Base-by-base conservation (phyloP, 2,888 invertebrate species). In the Bombyx huttoni region DNA sequence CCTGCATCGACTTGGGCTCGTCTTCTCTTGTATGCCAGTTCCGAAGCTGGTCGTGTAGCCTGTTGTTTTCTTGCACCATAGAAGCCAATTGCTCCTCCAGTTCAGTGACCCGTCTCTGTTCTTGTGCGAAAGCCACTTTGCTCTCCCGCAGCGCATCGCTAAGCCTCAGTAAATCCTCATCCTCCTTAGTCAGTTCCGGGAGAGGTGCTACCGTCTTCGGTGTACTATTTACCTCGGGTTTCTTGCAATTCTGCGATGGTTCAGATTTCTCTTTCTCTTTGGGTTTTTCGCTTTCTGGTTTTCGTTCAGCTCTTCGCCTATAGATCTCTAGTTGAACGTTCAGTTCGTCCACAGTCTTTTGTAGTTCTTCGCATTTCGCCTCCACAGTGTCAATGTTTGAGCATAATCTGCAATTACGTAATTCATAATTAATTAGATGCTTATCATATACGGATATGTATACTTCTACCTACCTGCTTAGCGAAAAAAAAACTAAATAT, bases 1-100 rank as follows among this genome's bases (percentile, higher is more conserved):
- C 95, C 63, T 96, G 95, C 81, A 94, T 91, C 52, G 92, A 93
- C 75, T 94, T 94, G 74, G 94, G 92, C 68, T 94, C 94, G 61
- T 94, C 93, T 51, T 94, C 94, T 69, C 88, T 78, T 60, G 90
- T 91, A 58, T 90, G 89, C 82, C 91, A 89, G 60, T 91, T 89
- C 60, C 90, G 88, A 57, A 94, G 73, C 66, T 94, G 92, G 53
- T 93, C 93, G 63, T 94, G 93, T 61, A 94, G 78, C 60, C 91
- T 87, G 57, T 91, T 90, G 68, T 94, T 94, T 66, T 94, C 94
- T 71, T 93, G 91, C 24, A 92, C 83, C 69, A 94, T 83, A 7
- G 91, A 90, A 34, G 92, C 90, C 54, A 96, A 75, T 72, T 95
- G 95, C 68, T 95, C 94, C 64, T 94, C 94, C 50, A 96, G 83